phyloP scores from a whole-genome alignment of 1,140 invertebrate genomes.

The Pseudoatta argentina region DNA sequence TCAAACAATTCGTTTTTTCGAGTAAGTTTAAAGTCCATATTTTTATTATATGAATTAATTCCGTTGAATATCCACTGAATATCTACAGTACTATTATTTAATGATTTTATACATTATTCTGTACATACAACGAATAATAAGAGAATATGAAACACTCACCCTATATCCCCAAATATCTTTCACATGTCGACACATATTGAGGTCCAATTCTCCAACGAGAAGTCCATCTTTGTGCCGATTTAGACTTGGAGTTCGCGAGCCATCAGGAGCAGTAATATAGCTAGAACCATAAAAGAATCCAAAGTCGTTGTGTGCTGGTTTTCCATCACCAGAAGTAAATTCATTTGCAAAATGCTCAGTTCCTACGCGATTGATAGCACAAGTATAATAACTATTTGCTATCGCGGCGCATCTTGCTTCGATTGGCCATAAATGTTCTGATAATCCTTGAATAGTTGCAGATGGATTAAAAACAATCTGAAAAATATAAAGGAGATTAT shows the following conservation, averaged over 20 bases:
- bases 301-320: conserved; percentile 96
- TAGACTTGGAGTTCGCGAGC: conserved; percentile 95
- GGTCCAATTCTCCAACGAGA: conserved; percentile 96
- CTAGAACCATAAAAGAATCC: conserved; percentile 99
- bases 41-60: conserved; percentile 9
- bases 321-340: conserved; percentile 98
- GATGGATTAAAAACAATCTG: conserved; percentile 99
- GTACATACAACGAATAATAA: not conserved
- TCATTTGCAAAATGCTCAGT: conserved; percentile 96
- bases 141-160: conserved; percentile 85
- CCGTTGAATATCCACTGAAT: not conserved
- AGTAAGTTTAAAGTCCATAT: not conserved
- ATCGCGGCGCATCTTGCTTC: conserved; percentile 99
- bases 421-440: conserved; percentile 98
- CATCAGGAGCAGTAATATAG: conserved; percentile 98
- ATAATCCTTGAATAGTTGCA: conserved; percentile 93
- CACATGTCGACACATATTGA: conserved; percentile 98
- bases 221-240: conserved; percentile 95
- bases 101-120: conserved; percentile 24
- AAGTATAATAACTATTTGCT: conserved; percentile 97
- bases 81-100: not conserved
- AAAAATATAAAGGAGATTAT: conserved; percentile 16
- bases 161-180: conserved; percentile 98
- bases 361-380: conserved; percentile 98
- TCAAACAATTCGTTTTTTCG: not conserved